Evolutionary conservation across 2,113 vertebrate species (phyloP), one percentile per base, ranked within the genome.

Genomic region (Notarius quadriscutis): DNA sequence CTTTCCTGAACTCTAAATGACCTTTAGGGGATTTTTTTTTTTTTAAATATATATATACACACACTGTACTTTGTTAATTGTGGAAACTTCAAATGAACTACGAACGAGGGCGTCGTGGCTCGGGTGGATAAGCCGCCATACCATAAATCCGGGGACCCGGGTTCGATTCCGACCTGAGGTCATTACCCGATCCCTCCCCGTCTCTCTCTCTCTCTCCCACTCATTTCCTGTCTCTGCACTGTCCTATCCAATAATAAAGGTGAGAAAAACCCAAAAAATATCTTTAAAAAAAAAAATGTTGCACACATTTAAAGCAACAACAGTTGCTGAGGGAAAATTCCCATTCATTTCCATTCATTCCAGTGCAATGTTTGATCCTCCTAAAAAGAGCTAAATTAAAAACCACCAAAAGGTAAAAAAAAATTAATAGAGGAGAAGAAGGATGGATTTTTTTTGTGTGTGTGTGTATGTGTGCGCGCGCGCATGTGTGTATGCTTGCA

Each of bases 301-400:
- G 69, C 58, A 48, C 72, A 82, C 78, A 74, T 78, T 82, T 77
- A 86, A 89, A 78, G 88, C 57, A 63, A 48, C 77, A 86, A 83
- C 60, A 80, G 67, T 27, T 86, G 20, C 58, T 48, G 53, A 67
- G 15, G 30, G 3, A 80, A 80, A 60, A 55, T 55, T 78, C 48
- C 25, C 1, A n/a, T 14, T 20, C 17, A 72, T 72, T 41, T 48
- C 34, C 25, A 53, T 53, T 80, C 7, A 80, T 58, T 81, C 55
- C 17, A 81, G 6, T 12, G 30, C 48, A 2, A 51, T 41, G 62
- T 69, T 86, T 80, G 17, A 30, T 57, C 15, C 53, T 77, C 48
- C 65, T 79, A 84, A 75, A 87, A 80, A 92, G 14, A 89, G 91
- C 86, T 91, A 87, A 91, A 93, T 91, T 93, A 92, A 94, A 90